Conservation (phyloP, 2,797 vertebrate genomes). For the Hemitrygon akajei region DNA sequence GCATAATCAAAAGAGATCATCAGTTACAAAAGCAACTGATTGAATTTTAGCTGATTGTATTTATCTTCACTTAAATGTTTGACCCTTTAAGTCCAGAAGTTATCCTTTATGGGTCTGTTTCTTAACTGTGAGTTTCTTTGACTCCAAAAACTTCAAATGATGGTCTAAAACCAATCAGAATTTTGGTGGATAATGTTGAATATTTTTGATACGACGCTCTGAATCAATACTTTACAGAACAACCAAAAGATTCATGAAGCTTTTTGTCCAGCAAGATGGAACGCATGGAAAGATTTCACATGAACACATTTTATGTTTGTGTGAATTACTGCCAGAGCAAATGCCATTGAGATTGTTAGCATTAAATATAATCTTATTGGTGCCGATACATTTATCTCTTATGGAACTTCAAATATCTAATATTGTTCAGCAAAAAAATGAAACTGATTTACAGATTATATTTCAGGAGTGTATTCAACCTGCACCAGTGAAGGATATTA, state of each 20-base stretch:
- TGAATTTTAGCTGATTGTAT: background rate
- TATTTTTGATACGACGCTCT: background rate
- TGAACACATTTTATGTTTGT: background rate
- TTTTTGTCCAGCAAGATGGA: background rate
- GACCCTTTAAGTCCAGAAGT: background rate
- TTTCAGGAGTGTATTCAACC: background rate
- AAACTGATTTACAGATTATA: background rate
- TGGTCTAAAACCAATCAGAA: background rate
- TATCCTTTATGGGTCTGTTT: background rate
- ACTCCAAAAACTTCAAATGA: background rate
- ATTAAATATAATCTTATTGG: background rate
- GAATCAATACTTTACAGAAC: background rate
- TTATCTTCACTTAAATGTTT: background rate
- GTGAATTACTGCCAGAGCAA: background rate
- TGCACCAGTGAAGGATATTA: background rate
- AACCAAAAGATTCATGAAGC: background rate
- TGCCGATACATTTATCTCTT: background rate
- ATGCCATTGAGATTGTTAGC: background rate
- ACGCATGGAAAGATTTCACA: background rate
- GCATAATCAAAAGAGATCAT: background rate
- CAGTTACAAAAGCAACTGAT: background rate
- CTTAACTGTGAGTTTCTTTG: background rate
- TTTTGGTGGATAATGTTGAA: background rate
- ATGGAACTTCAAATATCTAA: background rate
- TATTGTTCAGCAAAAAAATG: background rate